Conservation (phyloP, 1,140 invertebrate species). For the Dreissena polymorpha region DNA sequence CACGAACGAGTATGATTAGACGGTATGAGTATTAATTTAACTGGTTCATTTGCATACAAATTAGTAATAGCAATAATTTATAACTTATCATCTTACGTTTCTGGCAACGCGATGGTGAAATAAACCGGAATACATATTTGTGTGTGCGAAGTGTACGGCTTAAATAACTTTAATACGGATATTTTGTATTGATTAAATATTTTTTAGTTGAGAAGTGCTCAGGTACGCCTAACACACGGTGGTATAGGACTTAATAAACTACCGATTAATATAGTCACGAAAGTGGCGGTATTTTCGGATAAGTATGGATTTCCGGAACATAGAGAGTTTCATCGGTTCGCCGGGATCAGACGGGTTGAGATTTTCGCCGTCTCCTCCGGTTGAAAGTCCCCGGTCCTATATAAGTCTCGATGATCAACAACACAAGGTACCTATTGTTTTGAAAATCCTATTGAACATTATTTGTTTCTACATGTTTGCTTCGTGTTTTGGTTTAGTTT, state of each 20-base stretch:
- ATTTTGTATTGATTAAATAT: no score
- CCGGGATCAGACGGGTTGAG: conserved; percentile 18
- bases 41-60: conserved; percentile 10
- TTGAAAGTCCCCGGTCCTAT: not conserved
- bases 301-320: conserved; percentile 36
- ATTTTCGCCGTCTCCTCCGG: conserved; percentile 11
- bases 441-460: no score
- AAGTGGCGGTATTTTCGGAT: not conserved
- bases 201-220: no score
- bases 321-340: conserved; percentile 29
- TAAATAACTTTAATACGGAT: no score
- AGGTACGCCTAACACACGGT: no score
- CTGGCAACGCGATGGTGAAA: no score
- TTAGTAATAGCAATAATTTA: conserved; percentile 6
- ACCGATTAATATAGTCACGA: not conserved
- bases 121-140: no score
- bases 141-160: no score
- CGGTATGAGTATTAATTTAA: not conserved
- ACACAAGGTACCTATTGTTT: not conserved
- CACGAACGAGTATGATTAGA: not conserved
- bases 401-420: not conserved
- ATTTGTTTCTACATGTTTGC: no score
- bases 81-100: not conserved
- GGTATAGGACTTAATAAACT: no score
- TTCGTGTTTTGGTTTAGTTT: no score